A percentile compares a stretch with the other conserved stretches of the same genome.
Evolutionary conservation across 2,797 vertebrate species (phyloP).

Genomic region (Sebastes miniatus): DNA sequence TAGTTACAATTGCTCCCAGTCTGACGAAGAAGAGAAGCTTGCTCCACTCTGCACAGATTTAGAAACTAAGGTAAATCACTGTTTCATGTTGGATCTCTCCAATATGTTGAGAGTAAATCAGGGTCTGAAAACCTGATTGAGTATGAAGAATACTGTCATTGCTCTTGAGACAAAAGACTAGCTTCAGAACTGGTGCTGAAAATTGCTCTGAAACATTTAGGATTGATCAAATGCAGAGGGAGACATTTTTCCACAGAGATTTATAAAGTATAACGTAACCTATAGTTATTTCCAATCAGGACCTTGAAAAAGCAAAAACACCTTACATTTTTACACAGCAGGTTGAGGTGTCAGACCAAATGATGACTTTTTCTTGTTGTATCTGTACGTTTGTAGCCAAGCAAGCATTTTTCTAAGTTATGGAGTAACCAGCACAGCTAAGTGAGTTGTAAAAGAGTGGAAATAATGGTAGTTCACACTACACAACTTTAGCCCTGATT

Average conservation of each 20-base stretch:
- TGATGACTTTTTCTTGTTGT: not conserved
- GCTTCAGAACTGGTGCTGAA: not conserved
- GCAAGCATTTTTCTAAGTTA: not conserved
- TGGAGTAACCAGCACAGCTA: not conserved
- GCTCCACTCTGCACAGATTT: conserved; percentile 70
- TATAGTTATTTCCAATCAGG: not conserved
- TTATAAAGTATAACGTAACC: not conserved
- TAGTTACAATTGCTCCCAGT: conserved; percentile 77
- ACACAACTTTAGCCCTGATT: too few relatives aligned
- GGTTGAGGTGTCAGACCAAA: not conserved
- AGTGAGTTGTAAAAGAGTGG: not conserved
- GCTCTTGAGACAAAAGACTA: not conserved
- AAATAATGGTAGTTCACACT: not conserved
- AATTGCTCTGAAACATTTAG: not conserved
- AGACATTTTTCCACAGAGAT: not conserved
- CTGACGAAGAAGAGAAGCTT: conserved; percentile 79
- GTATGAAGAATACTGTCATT: not conserved
- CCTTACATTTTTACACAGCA: not conserved
- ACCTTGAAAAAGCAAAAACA: not conserved
- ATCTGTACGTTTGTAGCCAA: not conserved
- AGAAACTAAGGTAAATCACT: conserved; percentile 77
- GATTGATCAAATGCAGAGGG: not conserved
- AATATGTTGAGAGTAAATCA: not conserved
- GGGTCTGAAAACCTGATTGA: not conserved
- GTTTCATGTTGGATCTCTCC: not conserved